Percentiles rank a stretch among this genome's conserved stretches.
Evolutionary conservation across 2,797 vertebrate species (phyloP).

Genomic region (Labeo calbasu): DNA sequence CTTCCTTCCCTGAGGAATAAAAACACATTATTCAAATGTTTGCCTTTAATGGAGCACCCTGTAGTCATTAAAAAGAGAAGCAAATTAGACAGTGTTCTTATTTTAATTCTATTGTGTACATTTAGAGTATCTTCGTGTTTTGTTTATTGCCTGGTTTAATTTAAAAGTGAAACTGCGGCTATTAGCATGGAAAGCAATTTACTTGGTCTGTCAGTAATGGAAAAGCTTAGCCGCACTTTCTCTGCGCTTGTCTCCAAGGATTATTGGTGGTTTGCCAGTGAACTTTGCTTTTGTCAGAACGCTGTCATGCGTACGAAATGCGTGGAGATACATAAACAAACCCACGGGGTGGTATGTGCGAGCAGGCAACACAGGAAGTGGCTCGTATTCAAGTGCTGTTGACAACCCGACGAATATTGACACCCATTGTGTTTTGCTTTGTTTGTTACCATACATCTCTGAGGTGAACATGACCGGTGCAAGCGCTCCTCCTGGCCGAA

Average conservation of each 20-base stretch:
- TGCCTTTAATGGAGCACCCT: constrained; percentile 27
- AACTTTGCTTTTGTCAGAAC: constrained; percentile 41
- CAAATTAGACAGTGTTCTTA: constrained; percentile 37
- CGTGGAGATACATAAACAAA: constrained; percentile 10
- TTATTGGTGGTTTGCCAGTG: constrained; percentile 38
- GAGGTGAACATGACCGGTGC: constrained; percentile 14
- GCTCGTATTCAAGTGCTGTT: constrained; percentile 16
- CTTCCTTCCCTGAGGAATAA: constrained; percentile 21
- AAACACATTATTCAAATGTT: constrained; percentile 36
- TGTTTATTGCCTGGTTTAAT: constrained; percentile 40
- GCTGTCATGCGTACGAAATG: constrained; percentile 5
- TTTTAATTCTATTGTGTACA: constrained; percentile 45
- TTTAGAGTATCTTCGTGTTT: constrained; percentile 26
- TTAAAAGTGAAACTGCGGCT: constrained; percentile 38
- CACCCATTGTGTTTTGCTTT: constrained; percentile 29
- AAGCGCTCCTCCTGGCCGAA: not conserved
- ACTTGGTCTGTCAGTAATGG: constrained; percentile 46
- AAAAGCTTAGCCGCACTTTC: constrained; percentile 19
- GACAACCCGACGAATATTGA: constrained; percentile 19
- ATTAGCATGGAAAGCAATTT: constrained; percentile 41
- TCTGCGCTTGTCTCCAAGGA: constrained; percentile 29
- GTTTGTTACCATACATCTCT: constrained; percentile 23
- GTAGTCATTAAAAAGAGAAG: constrained; percentile 38
- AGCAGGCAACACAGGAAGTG: constrained; percentile 23
- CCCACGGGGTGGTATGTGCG: not conserved